A percentile compares a stretch with the other conserved stretches of the same genome.
Evolutionary conservation across 2,113 vertebrate species (phyloP).

Genomic region (Nothocercus nigrocapillus): DNA sequence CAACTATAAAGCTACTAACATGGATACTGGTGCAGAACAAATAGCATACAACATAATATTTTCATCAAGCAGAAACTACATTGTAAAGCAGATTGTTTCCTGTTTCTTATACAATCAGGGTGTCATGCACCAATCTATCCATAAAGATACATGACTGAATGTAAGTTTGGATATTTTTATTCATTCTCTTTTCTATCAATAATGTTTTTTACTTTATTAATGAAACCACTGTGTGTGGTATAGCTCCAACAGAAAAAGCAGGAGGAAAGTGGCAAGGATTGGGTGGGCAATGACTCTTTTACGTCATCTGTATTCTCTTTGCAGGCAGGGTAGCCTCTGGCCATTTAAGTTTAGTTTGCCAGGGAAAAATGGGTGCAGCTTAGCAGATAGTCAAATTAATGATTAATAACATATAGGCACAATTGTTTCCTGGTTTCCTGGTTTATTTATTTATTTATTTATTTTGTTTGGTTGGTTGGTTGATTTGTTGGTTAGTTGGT

Average conservation of each 20-base stretch:
- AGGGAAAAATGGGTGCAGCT: background rate
- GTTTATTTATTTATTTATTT: no score
- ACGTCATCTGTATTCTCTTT: background rate
- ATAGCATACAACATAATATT: background rate
- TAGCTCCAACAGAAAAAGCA: background rate
- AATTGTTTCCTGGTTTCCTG: background rate
- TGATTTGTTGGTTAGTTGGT: background rate
- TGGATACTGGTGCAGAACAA: background rate
- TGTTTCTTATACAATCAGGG: background rate
- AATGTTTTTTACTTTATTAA: background rate
- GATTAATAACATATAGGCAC: background rate
- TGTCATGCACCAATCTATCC: background rate
- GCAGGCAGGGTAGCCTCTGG: background rate
- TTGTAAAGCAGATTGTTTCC: background rate
- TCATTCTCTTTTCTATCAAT: background rate
- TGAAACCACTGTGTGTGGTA: background rate
- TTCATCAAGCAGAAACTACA: background rate
- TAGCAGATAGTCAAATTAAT: background rate
- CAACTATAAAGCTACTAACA: background rate
- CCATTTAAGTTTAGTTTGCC: background rate
- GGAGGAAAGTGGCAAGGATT: fast-evolving
- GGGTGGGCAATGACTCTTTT: background rate
- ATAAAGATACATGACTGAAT: background rate
- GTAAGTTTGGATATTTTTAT: background rate
- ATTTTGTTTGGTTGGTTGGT: background rate